Evolutionary conservation across 2,888 invertebrate species (phyloP).

Genomic region (Carterocephalus palaemon): DNA sequence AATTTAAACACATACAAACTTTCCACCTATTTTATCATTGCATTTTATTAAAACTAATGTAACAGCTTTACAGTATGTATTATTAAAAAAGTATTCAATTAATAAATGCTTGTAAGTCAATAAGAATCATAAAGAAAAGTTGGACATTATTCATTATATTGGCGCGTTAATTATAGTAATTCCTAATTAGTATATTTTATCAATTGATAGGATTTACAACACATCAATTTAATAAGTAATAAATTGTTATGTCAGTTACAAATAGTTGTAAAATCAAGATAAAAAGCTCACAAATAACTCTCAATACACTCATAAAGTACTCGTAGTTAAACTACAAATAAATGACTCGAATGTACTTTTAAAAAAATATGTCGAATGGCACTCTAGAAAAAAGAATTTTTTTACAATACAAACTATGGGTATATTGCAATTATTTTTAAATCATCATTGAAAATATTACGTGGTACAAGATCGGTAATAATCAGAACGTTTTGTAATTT

Average conservation of each 20-base stretch:
- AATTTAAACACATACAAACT: background rate
- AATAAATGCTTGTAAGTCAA: no score
- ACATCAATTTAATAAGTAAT: no score
- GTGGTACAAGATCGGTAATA: constrained; percentile 78
- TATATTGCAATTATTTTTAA: constrained; percentile 4
- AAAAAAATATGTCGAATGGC: constrained; percentile 24
- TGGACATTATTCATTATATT: no score
- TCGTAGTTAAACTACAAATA: constrained; percentile 18
- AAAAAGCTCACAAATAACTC: constrained; percentile 16
- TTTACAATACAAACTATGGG: constrained; percentile 4
- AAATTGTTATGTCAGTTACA: background rate
- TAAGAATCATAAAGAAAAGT: no score
- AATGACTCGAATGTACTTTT: constrained; percentile 16
- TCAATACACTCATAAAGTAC: constrained; percentile 11
- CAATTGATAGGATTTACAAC: no score
- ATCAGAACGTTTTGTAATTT: constrained; percentile 81
- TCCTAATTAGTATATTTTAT: no score
- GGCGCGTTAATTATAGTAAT: no score
- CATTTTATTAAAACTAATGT: constrained; percentile 28
- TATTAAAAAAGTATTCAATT: no score
- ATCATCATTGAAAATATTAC: background rate
- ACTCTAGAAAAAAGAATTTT: constrained; percentile 21
- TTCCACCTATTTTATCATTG: background rate
- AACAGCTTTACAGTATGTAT: constrained; percentile 30
- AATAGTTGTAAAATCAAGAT: background rate